Conservation (phyloP, 1,140 invertebrate species). For the Drosophila baimaii region DNA sequence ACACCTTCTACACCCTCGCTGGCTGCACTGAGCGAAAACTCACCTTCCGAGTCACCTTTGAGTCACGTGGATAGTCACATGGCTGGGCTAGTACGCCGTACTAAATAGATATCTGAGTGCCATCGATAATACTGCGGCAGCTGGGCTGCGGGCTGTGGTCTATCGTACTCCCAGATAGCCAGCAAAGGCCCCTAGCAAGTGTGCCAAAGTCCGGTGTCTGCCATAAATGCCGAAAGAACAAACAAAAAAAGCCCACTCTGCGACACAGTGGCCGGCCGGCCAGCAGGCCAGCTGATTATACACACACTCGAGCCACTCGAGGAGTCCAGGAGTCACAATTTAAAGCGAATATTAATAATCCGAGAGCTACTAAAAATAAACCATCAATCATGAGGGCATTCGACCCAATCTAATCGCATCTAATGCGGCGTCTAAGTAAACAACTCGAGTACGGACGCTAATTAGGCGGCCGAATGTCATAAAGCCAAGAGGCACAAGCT, state of each 20-base stretch:
- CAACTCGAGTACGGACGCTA: conserved; percentile 57
- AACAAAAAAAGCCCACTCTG: conserved; percentile 20
- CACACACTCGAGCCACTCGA: conserved; percentile 27
- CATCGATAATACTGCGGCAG: conserved; percentile 52
- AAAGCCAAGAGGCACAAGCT: conserved; percentile 32
- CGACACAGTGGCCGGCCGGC: conserved; percentile 9
- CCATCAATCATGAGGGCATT: conserved; percentile 71
- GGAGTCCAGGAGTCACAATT: conserved; percentile 51
- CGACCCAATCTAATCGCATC: conserved; percentile 73
- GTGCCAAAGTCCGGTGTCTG: conserved; percentile 57
- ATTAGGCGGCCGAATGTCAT: conserved; percentile 52
- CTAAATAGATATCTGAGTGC: conserved; percentile 35
- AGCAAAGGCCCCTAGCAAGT: conserved; percentile 40
- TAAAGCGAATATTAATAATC: conserved; percentile 73
- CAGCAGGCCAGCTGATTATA: conserved; percentile 35
- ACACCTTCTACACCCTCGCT: not conserved
- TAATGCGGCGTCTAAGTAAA: conserved; percentile 76
- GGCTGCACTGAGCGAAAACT: not conserved
- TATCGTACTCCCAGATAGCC: conserved; percentile 47
- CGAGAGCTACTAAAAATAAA: conserved; percentile 73
- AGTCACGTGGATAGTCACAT: conserved; percentile 43
- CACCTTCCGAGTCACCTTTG: conserved; percentile 3
- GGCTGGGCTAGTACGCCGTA: conserved; percentile 14
- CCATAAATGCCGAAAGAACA: conserved; percentile 33
- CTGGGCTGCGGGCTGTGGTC: conserved; percentile 6